Base-by-base conservation (phyloP, 2,797 vertebrate genomes). In the Denticeps clupeoides region DNA sequence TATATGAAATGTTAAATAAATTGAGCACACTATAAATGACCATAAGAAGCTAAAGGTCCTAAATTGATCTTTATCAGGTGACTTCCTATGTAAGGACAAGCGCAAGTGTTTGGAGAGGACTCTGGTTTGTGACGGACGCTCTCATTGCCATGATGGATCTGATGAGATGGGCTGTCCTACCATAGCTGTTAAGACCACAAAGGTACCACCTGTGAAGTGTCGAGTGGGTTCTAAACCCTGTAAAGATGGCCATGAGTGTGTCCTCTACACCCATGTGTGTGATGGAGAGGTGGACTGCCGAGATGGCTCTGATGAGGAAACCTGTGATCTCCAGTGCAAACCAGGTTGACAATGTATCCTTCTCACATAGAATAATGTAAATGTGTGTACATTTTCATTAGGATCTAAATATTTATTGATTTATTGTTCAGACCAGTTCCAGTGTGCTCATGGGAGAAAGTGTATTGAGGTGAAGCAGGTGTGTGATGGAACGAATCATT, bases 401-500 rank as follows among this genome's bases (percentile, higher is more conserved):
- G n/a, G n/a, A n/a, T n/a, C n/a, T n/a, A n/a, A n/a, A n/a, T n/a
- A n/a, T n/a, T n/a, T n/a, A n/a, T n/a, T 19, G 16, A 8, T 37
- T 11, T 21, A 11, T 10, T 10, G 18, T 18, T 15, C 58, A 95
- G 92, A 60, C 1, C 68, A 82, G 49, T 93, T 93, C 63, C 82
- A 50, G 42, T 95, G 92, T 19, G 43, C 51, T 1, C 86, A 80
- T 0, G 77, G 83, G 45, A 78, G 55, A 0, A 26, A 22, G 48
- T 95, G 91, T 5, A 9, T 93, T 0, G 18, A 69, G n/a, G 50
- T 53, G 0, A 67, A 42, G 3, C 69, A 74, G 52, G 80, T 40
- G 45, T 94, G 93, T 0, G 87, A 95, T 0, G 90, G 91, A 0
- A 67, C 78, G 3, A 55, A 66, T 0, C 79, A 96, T 50, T 96